Evolutionary conservation across 2,113 vertebrate genomes (phyloP).

Genomic region (Trochalopteron elliotii): DNA sequence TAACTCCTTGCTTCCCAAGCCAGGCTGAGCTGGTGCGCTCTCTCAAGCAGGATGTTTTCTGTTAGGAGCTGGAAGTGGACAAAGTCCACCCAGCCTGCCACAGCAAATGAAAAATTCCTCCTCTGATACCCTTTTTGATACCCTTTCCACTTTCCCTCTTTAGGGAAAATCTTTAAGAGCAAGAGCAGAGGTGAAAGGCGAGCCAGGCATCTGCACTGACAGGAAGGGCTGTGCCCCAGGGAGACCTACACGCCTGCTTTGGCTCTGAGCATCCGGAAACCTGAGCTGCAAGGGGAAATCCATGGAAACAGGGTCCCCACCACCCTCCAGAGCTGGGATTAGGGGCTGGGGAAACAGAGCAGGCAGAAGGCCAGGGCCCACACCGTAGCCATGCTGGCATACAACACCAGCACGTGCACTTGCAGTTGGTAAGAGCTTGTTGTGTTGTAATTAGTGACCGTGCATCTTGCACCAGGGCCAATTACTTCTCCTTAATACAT

Average conservation of each 20-base stretch:
- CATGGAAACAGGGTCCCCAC: background rate
- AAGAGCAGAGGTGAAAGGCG: background rate
- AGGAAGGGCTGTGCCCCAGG: conserved; percentile 2
- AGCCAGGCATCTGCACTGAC: background rate
- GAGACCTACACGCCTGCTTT: background rate
- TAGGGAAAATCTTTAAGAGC: background rate
- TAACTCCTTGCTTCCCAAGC: conserved; percentile 25
- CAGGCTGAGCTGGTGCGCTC: background rate
- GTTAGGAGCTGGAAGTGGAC: background rate
- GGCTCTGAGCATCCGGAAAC: conserved; percentile 25
- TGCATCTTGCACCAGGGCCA: conserved; percentile 51
- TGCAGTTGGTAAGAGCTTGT: conserved; percentile 23
- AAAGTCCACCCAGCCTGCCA: background rate
- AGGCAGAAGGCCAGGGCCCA: background rate
- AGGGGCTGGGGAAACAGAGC: background rate
- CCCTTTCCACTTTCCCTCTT: background rate
- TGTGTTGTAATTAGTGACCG: conserved; percentile 45
- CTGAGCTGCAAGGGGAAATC: conserved; percentile 36
- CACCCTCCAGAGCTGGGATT: background rate
- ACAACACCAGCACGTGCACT: conserved; percentile 15
- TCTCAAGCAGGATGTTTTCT: background rate
- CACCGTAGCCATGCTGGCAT: background rate
- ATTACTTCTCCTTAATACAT: conserved; percentile 57
- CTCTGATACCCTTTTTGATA: background rate
- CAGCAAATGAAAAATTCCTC: background rate